Percentiles rank a stretch among this genome's conserved stretches.
Conservation (phyloP, 2,888 invertebrate species). For the Tachina lurida region DNA sequence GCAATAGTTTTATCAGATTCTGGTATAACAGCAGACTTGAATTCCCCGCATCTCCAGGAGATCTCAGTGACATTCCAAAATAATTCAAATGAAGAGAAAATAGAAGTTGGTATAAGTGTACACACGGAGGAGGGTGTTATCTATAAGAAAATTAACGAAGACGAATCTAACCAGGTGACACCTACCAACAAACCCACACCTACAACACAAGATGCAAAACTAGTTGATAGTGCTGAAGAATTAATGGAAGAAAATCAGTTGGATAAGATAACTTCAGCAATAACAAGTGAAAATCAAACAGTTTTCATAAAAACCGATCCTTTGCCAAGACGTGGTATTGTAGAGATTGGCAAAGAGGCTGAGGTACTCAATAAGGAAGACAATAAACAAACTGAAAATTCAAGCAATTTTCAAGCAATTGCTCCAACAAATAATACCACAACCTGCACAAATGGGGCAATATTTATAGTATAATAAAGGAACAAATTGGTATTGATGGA, state of each 20-base stretch:
- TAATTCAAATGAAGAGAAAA: slow-evolving; percentile 74
- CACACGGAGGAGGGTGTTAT: slow-evolving; percentile 73
- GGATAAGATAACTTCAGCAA: slow-evolving; percentile 44
- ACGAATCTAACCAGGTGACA: slow-evolving; percentile 17
- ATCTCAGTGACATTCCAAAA: slow-evolving; percentile 80
- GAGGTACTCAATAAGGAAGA: slow-evolving; percentile 77
- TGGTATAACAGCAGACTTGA: slow-evolving; percentile 35
- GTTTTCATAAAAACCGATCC: slow-evolving; percentile 23
- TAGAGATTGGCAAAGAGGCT: slow-evolving; percentile 82
- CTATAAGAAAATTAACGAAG: slow-evolving; percentile 41
- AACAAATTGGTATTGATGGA: not conserved
- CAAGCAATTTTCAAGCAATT: slow-evolving; percentile 32
- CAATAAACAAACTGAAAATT: slow-evolving; percentile 53
- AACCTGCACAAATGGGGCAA: slow-evolving; percentile 70
- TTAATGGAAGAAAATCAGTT: slow-evolving; percentile 73
- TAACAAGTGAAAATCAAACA: slow-evolving; percentile 60
- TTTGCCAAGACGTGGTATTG: slow-evolving; percentile 77
- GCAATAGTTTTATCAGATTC: slow-evolving; percentile 33
- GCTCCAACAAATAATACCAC: slow-evolving; percentile 28
- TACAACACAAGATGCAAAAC: slow-evolving; percentile 72
- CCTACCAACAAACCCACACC: slow-evolving; percentile 8
- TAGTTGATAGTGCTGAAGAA: slow-evolving; percentile 76
- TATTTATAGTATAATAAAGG: slow-evolving; percentile 76
- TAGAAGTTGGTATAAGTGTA: slow-evolving; percentile 77
- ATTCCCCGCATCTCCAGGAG: slow-evolving; percentile 69